Evolutionary conservation across 2,113 vertebrate genomes (phyloP).

Genomic region (Dromaius novaehollandiae): DNA sequence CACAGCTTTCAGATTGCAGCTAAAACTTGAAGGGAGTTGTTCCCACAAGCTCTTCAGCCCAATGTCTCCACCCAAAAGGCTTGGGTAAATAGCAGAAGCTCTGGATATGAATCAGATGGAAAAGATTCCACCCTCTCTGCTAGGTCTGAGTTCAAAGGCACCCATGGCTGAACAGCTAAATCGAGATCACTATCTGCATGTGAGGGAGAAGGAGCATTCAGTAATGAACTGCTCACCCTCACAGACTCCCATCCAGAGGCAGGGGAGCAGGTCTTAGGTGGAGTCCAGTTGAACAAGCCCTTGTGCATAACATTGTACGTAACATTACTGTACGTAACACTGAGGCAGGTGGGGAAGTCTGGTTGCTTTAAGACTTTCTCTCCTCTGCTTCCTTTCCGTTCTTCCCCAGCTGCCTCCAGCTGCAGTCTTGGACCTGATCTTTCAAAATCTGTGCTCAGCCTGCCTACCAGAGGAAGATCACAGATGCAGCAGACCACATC

Average conservation of each 20-base stretch:
- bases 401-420: neutral
- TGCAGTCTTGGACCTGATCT: neutral
- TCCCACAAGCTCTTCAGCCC: constrained; percentile 64
- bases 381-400: neutral
- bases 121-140: constrained; percentile 56
- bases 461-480: neutral
- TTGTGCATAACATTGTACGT: too few species aligned
- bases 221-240: constrained; percentile 50
- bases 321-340: neutral
- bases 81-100: constrained; percentile 59
- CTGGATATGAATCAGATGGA: constrained; percentile 71
- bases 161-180: constrained; percentile 41
- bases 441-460: neutral
- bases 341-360: neutral
- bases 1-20: constrained; percentile 64
- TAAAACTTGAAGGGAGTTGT: constrained; percentile 67
- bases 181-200: constrained; percentile 51
- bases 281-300: neutral
- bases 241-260: neutral
- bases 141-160: constrained; percentile 66
- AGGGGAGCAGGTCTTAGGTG: neutral
- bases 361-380: neutral
- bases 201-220: constrained; percentile 10
- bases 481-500: fast-evolving
- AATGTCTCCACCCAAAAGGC: constrained; percentile 61